Base-by-base conservation (phyloP, 2,113 vertebrate genomes). In the Cheilinus undulatus region DNA sequence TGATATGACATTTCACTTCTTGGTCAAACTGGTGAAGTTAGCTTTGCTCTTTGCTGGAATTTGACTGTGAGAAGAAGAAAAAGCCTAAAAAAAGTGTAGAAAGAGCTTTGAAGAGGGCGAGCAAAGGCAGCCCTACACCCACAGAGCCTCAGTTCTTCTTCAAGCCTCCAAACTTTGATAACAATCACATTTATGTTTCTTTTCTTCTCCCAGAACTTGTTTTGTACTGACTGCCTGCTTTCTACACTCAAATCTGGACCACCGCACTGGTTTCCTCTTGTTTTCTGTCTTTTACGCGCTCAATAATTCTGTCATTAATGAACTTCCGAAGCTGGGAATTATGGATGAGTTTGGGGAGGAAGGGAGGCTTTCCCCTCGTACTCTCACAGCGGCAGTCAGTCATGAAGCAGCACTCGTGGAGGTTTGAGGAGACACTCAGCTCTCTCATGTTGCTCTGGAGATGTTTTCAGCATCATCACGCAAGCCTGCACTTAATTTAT, bases 241-340 rank as follows among this genome's bases (percentile, higher is more conserved):
- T 45, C 42, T 50, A 26, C 28, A 9, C 28, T 63, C 14, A 32
- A 62, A 59, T 78, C 22, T 46, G 45, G 27, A 57, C 62, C 46
- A 57, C 60, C 52, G 7, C 46, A 71, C 30, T 27, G 19, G 20
- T 63, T 65, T 67, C 36, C 28, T n/a, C 45, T 36, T 36, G 13
- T 69, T 65, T 57, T 78, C 42, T 75, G 1, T 76, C 62, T 57
- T 66, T 61, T 57, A 13, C 34, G 49, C 17, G 0, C 72, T 73
- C 75, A 78, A 50, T 78, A 68, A 85, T 75, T 85, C 66, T 43
- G 38, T 54, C 66, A 57, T 78, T 87, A 82, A 86, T 82, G 74
- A 86, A 85, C 62, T 76, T 73, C 64, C 45, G 26, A 67, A 57
- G 50, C 54, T 49, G 27, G 57, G 34, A 83, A 84, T 80, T 71